Evolutionary conservation across 2,797 vertebrate species (phyloP), one percentile per base, ranked within the genome.

Genomic region (Mergus octosetaceus): DNA sequence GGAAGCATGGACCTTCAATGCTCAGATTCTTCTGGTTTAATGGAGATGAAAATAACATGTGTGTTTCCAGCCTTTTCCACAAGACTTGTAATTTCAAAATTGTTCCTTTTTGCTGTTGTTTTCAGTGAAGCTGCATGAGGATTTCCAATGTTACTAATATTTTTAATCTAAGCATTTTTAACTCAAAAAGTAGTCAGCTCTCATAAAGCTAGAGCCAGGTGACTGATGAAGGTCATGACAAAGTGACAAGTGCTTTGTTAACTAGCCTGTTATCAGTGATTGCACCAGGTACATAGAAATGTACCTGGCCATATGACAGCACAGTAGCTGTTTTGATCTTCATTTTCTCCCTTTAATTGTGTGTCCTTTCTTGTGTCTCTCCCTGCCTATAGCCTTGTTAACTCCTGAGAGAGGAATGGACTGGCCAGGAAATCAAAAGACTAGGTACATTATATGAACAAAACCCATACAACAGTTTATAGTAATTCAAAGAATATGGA

Each of bases 341-440:
- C 62, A 47, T 91, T 87, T 94, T 75, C 47, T 94, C 19, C 5
- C 47, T 93, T 81, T 97, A 95, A 96, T 93, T 95, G 91, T 87
- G 75, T 95, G 79, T 66, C 86, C 60, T 84, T 72, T 66, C 61
- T 85, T 57, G 20, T 77, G 65, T 79, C 68, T 93, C 45, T 93
- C 62, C 28, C 61, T 93, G 43, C 30, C 90, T 91, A 43, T 68
- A 66, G 87, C 72, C 94, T 97, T 80, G 87, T 97, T 97, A 97
- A 89, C 86, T 96, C n/a, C 1, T 22, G 38, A 91, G 81, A 13
- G 5, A 28, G 41, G 90, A 97, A 89, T 1, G 5, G 74, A 80
- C 73, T 90, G 95, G 66, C 72, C 85, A 74, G 39, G 43, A 90
- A 89, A 93, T 95, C 91, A 95, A 95, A 98, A 90, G 80, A 3